These are phyloP conservation scores for Pristionchus fissidentatus DNA, from an alignment of 2,888 invertebrate species.

Conservation along the genomic window DNA sequence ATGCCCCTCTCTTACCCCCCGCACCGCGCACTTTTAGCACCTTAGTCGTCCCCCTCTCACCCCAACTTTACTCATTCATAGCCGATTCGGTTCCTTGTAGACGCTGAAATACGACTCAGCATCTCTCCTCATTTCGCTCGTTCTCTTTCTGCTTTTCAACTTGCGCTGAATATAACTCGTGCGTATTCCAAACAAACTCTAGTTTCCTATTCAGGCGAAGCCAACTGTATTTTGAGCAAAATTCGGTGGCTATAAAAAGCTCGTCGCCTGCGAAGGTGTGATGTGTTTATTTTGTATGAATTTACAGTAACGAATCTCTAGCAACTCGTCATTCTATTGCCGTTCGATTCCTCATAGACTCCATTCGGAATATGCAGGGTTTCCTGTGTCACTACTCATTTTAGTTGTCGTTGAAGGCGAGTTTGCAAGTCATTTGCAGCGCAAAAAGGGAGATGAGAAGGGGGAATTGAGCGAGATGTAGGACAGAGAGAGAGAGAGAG, in stretches of 20 bases:
- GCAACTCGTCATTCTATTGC: conserved; percentile 23
- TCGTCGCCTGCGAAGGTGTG: too few species aligned
- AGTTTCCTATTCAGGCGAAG: not conserved
- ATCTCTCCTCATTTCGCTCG: too few species aligned
- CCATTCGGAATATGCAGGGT: not conserved
- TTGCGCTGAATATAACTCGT: too few species aligned
- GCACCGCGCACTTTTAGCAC: not conserved
- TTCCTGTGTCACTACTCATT: conserved; percentile 2
- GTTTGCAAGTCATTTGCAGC: conserved; percentile 37
- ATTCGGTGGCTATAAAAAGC: too few species aligned
- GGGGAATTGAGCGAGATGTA: conserved; percentile 5
- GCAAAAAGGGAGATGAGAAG: conserved; percentile 21
- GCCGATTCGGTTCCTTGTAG: not conserved
- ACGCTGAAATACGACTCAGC: too few species aligned
- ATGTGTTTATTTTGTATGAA: too few species aligned
- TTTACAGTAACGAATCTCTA: too few species aligned
- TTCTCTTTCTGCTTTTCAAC: too few species aligned
- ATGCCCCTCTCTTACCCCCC: not conserved
- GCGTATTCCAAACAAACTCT: too few species aligned
- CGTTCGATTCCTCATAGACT: too few species aligned
- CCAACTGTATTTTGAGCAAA: conserved; percentile 20
- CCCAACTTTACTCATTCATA: not conserved
- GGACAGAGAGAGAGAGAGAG: not conserved
- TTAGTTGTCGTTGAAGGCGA: too few species aligned
- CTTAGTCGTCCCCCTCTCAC: not conserved